A percentile compares a stretch with the other conserved stretches of the same genome.
Evolutionary conservation across 2,797 vertebrate genomes (phyloP).

Genomic region (Danio kyathit): DNA sequence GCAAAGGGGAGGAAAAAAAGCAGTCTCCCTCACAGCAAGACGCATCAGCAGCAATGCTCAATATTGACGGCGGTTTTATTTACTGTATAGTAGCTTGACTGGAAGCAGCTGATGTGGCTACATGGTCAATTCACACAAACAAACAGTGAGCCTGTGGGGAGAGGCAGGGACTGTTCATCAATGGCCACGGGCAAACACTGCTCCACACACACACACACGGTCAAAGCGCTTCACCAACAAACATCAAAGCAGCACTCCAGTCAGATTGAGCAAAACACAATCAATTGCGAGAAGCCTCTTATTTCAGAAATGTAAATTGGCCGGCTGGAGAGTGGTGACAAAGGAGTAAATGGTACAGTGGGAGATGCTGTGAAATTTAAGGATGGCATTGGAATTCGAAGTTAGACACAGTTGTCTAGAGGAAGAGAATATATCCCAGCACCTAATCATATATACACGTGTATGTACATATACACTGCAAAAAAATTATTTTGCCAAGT

Average conservation of each 20-base stretch:
- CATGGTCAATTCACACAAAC: slow-evolving; percentile 56
- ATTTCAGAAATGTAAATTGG: slow-evolving; percentile 32
- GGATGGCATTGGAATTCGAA: not conserved
- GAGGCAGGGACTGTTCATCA: slow-evolving; percentile 51
- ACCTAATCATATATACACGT: too few species aligned
- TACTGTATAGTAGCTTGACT: slow-evolving; percentile 60
- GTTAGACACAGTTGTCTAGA: not conserved
- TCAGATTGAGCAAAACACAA: slow-evolving; percentile 49
- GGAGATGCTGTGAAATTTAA: slow-evolving; percentile 15
- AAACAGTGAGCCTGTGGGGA: slow-evolving; percentile 50
- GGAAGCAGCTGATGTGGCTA: slow-evolving; percentile 53
- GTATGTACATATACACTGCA: too few species aligned
- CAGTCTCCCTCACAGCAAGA: slow-evolving; percentile 55
- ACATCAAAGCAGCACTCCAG: slow-evolving; percentile 47
- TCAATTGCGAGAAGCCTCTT: slow-evolving; percentile 53
- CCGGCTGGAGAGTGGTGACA: slow-evolving; percentile 16
- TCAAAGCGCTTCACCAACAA: slow-evolving; percentile 32
- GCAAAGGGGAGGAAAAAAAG: slow-evolving; percentile 33
- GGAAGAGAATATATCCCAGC: not conserved
- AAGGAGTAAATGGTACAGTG: slow-evolving; percentile 20
- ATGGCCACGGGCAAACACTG: slow-evolving; percentile 44
- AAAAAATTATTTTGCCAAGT: too few species aligned
- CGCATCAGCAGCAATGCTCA: slow-evolving; percentile 50
- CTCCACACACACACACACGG: slow-evolving; percentile 41
- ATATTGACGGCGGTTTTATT: slow-evolving; percentile 60